A percentile compares a stretch with the other conserved stretches of the same genome.
Conservation (phyloP, 1,140 invertebrate species). For the Drosophila santomea region DNA sequence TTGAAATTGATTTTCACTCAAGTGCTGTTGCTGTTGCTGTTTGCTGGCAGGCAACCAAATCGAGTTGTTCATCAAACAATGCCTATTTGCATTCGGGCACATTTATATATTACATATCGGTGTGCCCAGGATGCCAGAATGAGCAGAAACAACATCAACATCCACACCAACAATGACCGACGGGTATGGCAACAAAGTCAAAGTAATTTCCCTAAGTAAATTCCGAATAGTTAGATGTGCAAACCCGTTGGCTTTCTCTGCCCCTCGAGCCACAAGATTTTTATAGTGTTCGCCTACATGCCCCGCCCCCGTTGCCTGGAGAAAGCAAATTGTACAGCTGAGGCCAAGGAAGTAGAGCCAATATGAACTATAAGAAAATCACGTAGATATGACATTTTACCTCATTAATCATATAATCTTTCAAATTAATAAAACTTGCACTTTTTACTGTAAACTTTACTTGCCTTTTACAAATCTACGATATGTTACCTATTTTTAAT, state of each 20-base stretch:
- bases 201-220: slow-evolving; percentile 65
- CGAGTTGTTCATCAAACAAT: slow-evolving; percentile 48
- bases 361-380: neutral
- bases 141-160: neutral
- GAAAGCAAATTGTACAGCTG: neutral
- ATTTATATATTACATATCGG: slow-evolving; percentile 47
- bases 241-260: slow-evolving; percentile 22
- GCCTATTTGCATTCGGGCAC: slow-evolving; percentile 53
- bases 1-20: slow-evolving; percentile 53
- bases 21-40: slow-evolving; percentile 15
- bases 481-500: neutral
- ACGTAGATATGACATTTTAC: too few relatives aligned
- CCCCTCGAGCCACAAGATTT: slow-evolving; percentile 32
- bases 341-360: neutral
- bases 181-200: slow-evolving; percentile 45
- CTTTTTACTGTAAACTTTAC: neutral
- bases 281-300: slow-evolving; percentile 23
- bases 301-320: neutral
- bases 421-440: too few relatives aligned
- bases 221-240: slow-evolving; percentile 47
- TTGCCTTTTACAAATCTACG: too few relatives aligned
- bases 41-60: slow-evolving; percentile 28
- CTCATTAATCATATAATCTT: too few relatives aligned
- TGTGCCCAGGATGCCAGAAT: neutral
- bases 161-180: slow-evolving; percentile 23